Percentiles rank a stretch among this genome's conserved stretches.
These are phyloP conservation scores for Cephalotes varians DNA, from an alignment of 2,888 invertebrate species.

Conservation along the genomic window DNA sequence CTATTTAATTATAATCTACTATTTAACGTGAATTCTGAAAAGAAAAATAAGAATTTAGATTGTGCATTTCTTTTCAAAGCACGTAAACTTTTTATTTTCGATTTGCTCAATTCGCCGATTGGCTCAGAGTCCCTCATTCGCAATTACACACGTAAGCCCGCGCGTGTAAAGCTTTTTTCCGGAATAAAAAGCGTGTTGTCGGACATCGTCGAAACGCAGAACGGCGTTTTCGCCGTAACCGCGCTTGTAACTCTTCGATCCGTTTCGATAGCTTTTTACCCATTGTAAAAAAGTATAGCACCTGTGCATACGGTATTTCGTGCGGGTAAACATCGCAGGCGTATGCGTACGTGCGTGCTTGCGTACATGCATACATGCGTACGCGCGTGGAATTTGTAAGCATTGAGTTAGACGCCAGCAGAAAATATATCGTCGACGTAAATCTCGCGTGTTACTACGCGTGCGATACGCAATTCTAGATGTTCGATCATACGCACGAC, in stretches of 20 bases:
- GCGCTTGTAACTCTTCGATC: conserved; percentile 48
- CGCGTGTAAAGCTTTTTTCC: conserved; percentile 14
- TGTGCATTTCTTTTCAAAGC: background rate
- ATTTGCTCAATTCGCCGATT: conserved; percentile 12
- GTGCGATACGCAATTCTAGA: conserved; percentile 47
- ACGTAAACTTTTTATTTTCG: conserved; percentile 14
- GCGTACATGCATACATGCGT: conserved; percentile 17
- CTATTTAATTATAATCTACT: background rate
- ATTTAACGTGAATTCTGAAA: background rate
- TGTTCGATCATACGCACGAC: conserved; percentile 40
- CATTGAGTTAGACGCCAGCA: conserved; percentile 41
- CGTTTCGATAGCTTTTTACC: conserved; percentile 45
- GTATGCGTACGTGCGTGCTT: conserved; percentile 22
- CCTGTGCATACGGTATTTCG: conserved; percentile 32
- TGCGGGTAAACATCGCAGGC: conserved; percentile 21
- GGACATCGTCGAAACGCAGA: conserved; percentile 32
- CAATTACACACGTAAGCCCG: conserved; percentile 18
- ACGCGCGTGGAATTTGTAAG: conserved; percentile 41
- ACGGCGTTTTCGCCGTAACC: conserved; percentile 18
- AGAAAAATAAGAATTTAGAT: background rate
- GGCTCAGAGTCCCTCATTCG: conserved; percentile 15
- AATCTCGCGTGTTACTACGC: conserved; percentile 43
- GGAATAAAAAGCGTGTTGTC: conserved; percentile 35
- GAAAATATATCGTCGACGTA: conserved; percentile 50
- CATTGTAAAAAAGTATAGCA: conserved; percentile 34